Evolutionary conservation across 2,797 vertebrate species (phyloP), one percentile per base, ranked within the genome.

Genomic region (Eurystomus glaucurus): DNA sequence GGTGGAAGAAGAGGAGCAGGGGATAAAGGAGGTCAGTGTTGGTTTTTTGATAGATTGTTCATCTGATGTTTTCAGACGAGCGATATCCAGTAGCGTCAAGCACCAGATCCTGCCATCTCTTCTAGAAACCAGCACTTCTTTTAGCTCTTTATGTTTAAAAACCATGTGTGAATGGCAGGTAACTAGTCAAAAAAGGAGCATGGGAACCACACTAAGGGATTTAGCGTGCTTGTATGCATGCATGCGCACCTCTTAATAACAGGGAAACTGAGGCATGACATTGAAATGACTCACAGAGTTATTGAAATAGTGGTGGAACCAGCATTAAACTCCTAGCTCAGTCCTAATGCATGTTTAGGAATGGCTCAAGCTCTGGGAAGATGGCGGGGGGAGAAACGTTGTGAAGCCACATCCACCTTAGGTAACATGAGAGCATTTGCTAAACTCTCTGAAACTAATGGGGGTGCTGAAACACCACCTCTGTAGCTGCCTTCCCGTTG

Each of bases 251-350:
- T 71, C 43, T 70, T 93, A 79, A 96, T 97, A 90, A 93, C 51
- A 92, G 87, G 92, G 96, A 84, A 68, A 90, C 26, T 58, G 89
- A 98, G 95, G 64, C 91, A 88, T 62, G 14, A 25, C 88, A 77
- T 62, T 5, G 6, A 41, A 77, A 75, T 95, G 83, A 81, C 65
- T 94, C 84, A 85, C 4, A 0, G 43, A 54, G 28, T 79, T 52
- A 57, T 2, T 66, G 68, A 89, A 61, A 22, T 28, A 79, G 91
- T 57, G 90, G 62, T 75, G 62, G 55, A 82, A 81, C 90, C 90
- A 78, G 57, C 65, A 46, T 5, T 35, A 50, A 88, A 33, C 60
- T 55, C 61, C 70, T 50, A 41, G 45, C 31, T 91, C 48, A 21
- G 31, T 86, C 41, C 58, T 78, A 65, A 57, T 17, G 11, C 29